Conservation (phyloP, 2,888 invertebrate species). For the Embidobia sp. region DNA sequence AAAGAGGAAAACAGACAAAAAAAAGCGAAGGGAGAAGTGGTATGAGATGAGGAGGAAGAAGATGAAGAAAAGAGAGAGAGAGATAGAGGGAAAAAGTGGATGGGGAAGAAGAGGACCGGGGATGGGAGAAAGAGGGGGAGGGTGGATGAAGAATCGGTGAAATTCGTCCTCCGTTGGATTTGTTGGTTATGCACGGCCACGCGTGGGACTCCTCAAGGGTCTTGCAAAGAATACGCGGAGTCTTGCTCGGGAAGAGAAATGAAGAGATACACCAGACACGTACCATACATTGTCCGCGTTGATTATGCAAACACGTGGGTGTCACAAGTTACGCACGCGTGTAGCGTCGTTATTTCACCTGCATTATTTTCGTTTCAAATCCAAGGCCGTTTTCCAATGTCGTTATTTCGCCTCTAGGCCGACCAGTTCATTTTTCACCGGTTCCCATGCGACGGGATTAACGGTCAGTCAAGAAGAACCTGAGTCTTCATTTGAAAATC, state of each 20-base stretch:
- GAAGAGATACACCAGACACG: slow-evolving; percentile 48
- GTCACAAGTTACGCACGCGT: slow-evolving; percentile 63
- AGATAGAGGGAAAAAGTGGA: neutral
- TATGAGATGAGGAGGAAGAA: neutral
- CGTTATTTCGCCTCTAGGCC: no score
- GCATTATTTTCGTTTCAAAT: slow-evolving; percentile 39
- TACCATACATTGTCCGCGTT: slow-evolving; percentile 48
- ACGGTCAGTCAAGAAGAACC: no score
- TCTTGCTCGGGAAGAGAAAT: slow-evolving; percentile 42
- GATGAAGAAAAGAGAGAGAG: neutral
- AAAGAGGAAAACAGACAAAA: slow-evolving; percentile 3
- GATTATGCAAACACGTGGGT: slow-evolving; percentile 70
- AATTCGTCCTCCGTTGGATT: slow-evolving; percentile 16
- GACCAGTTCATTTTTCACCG: no score
- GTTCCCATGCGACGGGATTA: no score
- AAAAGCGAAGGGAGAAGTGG: neutral
- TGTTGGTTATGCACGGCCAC: slow-evolving; percentile 45
- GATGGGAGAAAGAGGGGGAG: neutral
- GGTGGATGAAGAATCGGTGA: slow-evolving; percentile 11
- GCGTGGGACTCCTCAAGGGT: slow-evolving; percentile 50
- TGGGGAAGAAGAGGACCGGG: neutral
- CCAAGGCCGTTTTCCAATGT: slow-evolving; percentile 31
- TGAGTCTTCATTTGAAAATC: no score
- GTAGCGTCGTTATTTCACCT: slow-evolving; percentile 57
- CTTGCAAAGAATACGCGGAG: slow-evolving; percentile 49